Evolutionary conservation across 2,888 invertebrate species (phyloP).

Genomic region (Leptopilina myrica): DNA sequence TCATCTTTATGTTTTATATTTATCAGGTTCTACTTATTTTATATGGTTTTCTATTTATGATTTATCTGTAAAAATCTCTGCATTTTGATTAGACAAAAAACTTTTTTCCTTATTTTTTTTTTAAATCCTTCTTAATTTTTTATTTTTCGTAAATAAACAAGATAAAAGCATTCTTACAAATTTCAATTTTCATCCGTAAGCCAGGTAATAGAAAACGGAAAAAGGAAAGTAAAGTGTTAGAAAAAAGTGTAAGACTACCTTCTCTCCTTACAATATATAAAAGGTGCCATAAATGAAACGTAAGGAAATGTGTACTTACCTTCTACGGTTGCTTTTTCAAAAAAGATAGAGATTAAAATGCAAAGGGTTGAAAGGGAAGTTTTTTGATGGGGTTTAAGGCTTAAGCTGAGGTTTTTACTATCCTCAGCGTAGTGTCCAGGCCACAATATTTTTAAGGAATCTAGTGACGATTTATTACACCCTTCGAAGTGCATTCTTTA

Average conservation of each 20-base stretch:
- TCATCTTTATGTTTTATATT: background rate
- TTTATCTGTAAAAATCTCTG: background rate
- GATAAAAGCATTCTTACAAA: background rate
- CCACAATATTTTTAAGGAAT: constrained; percentile 1
- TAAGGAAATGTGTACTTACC: constrained; percentile 20
- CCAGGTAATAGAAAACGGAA: constrained; percentile 2
- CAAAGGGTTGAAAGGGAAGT: constrained; percentile 52
- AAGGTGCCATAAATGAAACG: constrained; percentile 50
- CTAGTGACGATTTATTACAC: background rate
- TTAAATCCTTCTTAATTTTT: constrained; percentile 1
- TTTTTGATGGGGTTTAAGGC: constrained; percentile 53
- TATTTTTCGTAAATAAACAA: constrained; percentile 3
- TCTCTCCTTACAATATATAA: constrained; percentile 44
- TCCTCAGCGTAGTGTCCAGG: background rate
- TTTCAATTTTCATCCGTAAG: background rate
- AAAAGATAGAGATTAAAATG: constrained; percentile 52
- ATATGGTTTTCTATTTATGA: background rate
- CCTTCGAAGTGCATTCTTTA: background rate
- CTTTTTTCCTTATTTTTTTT: background rate
- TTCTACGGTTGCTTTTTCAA: constrained; percentile 22
- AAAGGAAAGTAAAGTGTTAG: background rate
- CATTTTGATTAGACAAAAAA: background rate
- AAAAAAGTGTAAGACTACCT: constrained; percentile 2
- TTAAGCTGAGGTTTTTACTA: background rate
- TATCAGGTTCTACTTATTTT: too few relatives aligned